Evolutionary conservation across 2,113 vertebrate species (phyloP), one percentile per base, ranked within the genome.

Genomic region (Australoheros scitulus): DNA sequence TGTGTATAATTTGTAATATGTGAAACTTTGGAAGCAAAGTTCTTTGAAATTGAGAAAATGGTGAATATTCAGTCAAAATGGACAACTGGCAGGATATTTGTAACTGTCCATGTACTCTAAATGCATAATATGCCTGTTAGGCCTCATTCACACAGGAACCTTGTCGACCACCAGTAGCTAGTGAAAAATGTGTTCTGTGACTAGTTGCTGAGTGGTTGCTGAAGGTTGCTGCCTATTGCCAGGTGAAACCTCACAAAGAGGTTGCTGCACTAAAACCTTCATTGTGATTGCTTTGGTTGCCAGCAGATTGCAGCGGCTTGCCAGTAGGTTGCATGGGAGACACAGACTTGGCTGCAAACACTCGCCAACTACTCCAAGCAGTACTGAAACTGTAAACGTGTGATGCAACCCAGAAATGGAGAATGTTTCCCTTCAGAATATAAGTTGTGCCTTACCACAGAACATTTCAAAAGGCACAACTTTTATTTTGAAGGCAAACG

Each of bases 131-230:
- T n/a, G 55, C 1, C 13, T 13, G 56, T 58, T 24, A 11, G 0
- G 22, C 10, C 64, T 68, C 43, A 15, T 4, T 47, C 22, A 26
- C 64, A 68, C 29, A 29, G 29, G 29, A 43, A 68, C 4, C 38
- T n/a, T 11, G 14, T 22, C 14, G 0, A 2, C 2, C 63, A 24
- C 1, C 0, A 13, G 41, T 43, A 4, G 1, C 41, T 65, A 24
- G n/a, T 0, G 38, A 65, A 65, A 65, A 43, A 65, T 43, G 36
- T 65, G 22, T 65, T 43, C 36, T 1, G n/a, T 4, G 4, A 24
- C 4, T 2, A 0, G n/a, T 68, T 47, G 63, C 15, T 65, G 4
- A 65, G 38, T 1, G 63, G 5, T 47, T 47, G 14, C 63, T 65
- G 4, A 14, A 43, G 43, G 5, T 47, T 47, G 43, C 47, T 50